Base-by-base conservation (phyloP, 2,888 invertebrate species). In the Leptinotarsa juncta region DNA sequence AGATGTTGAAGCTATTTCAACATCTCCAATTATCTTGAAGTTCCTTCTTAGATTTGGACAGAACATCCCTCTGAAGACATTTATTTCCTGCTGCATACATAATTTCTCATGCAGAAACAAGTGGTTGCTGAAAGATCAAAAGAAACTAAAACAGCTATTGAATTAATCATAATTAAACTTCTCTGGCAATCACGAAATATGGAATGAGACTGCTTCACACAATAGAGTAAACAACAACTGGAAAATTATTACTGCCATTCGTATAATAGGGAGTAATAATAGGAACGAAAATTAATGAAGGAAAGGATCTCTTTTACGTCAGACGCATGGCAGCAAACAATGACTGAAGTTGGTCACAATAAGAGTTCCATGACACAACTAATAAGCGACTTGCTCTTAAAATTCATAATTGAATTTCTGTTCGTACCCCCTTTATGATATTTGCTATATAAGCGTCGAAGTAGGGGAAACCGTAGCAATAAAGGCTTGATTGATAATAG, bases 351-450 rank as follows among this genome's bases (percentile, higher is more conserved):
- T 73, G 77, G 77, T 70, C 80, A 80, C 80, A 81, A 81, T 81
- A 80, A 81, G 80, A 80, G 75, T 77, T 78, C 50, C 23, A 70
- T 78, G 79, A 81, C 80, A 80, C 79, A 77, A 79, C 80, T 78
- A 80, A 81, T 67, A 67, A 79, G 79, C 78, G 74, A 70, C 73
- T 57, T 70, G 70, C 73, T 80, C 78, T 80, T 78, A 76, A 77
- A 81, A 79, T 77, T 79, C 76, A 79, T 81, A 80, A 81, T 80
- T 80, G 80, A 79, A 81, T 81, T 80, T 73, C 71, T 73, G 73
- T 67, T 72, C 57, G 72, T 67, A 74, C 67, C 73, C 73, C 67
- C 62, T 62, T 62, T 62, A 62, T 42, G 62, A 62, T 62, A 62
- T 62, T 62, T 62, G 7, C 62, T 15, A n/a, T 62, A 18, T 62